Evolutionary conservation across 2,113 vertebrate species (phyloP).

Genomic region (Chloropsis hardwickii): DNA sequence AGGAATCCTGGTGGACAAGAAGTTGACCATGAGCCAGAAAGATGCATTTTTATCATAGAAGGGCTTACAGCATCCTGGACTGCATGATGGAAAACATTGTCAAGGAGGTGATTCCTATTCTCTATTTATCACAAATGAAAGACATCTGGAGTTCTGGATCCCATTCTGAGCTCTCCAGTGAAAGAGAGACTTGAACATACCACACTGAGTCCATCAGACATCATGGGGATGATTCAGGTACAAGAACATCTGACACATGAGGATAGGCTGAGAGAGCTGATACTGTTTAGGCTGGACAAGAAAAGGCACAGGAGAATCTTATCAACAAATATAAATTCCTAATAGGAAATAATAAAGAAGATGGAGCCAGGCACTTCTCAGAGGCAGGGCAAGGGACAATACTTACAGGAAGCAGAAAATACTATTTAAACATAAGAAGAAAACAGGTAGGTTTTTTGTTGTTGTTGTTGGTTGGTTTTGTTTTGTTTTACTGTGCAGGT

Average conservation of each 20-base stretch:
- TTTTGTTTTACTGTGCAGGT: background rate
- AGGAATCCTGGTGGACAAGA: background rate
- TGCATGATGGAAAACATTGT: background rate
- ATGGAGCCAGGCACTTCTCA: background rate
- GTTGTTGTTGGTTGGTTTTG: background rate
- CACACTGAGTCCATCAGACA: background rate
- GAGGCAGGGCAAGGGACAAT: background rate
- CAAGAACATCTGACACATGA: background rate
- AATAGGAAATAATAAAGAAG: background rate
- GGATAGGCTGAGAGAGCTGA: background rate
- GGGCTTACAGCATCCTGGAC: background rate
- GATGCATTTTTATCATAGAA: background rate
- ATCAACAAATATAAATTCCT: background rate
- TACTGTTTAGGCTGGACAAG: background rate
- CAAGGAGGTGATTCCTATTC: background rate
- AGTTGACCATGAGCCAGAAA: background rate
- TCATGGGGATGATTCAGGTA: background rate
- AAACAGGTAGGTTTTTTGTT: no score
- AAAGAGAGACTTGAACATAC: background rate
- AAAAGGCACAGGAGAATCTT: background rate
- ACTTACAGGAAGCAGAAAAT: background rate
- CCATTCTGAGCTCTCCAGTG: background rate
- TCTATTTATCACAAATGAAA: background rate
- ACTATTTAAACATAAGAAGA: background rate
- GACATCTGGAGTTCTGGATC: background rate